phyloP scores from a whole-genome alignment of 2,888 invertebrate species.

The Sinohyriopsis cumingii region DNA sequence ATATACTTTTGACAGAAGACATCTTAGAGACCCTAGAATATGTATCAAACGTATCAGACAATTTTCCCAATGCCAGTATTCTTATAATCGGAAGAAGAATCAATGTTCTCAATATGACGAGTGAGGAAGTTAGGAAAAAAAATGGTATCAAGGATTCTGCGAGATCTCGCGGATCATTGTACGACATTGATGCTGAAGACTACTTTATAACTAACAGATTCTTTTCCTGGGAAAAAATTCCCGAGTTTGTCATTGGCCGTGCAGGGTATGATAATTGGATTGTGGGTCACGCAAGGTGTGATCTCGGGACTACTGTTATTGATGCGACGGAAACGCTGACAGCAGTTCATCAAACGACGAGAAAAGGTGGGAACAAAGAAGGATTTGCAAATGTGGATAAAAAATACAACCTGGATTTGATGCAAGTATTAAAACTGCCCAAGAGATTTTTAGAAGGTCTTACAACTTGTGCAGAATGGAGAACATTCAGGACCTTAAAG shows the following conservation, averaged over 20 bases:
- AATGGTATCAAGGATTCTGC: conserved; percentile 14
- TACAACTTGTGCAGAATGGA: too few species aligned
- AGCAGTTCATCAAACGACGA: conserved; percentile 41
- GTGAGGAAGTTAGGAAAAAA: conserved; percentile 16
- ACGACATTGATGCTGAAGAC: conserved; percentile 39
- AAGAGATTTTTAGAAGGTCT: too few species aligned
- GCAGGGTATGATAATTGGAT: conserved; percentile 45
- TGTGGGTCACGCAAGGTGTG: conserved; percentile 34
- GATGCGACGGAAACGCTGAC: conserved; percentile 35
- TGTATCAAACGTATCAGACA: conserved; percentile 14
- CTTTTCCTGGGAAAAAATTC: conserved; percentile 34
- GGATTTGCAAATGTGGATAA: conserved; percentile 24
- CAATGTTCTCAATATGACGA: conserved; percentile 30
- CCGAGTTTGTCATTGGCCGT: conserved; percentile 36
- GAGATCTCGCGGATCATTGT: conserved; percentile 18
- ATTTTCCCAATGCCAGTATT: conserved; percentile 12
- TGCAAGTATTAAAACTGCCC: too few species aligned
- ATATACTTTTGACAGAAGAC: conserved; percentile 34
- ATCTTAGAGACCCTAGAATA: conserved; percentile 24
- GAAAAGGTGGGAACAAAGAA: conserved; percentile 36
- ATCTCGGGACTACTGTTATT: conserved; percentile 30
- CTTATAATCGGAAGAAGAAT: conserved; percentile 37
- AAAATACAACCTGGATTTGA: conserved; percentile 27
- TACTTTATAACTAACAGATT: conserved; percentile 33
- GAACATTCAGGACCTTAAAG: too few species aligned